phyloP scores from a whole-genome alignment of 2,888 invertebrate genomes.

The Tricholauxania praeusta region DNA sequence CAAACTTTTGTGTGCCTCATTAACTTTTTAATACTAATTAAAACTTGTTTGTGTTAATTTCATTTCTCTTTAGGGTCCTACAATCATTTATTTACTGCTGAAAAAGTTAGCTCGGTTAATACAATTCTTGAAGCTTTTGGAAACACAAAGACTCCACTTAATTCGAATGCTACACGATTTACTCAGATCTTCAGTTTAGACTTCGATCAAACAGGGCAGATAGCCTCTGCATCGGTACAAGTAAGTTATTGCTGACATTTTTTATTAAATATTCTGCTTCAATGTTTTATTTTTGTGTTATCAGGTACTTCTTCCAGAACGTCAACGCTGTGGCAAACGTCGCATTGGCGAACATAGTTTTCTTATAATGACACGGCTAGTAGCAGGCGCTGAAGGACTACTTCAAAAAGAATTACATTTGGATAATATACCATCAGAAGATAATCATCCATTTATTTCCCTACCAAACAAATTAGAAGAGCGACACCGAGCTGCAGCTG shows the following conservation, averaged over 20 bases:
- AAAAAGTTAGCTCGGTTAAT: constrained; percentile 86
- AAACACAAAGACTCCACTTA: constrained; percentile 86
- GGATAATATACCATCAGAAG: constrained; percentile 76
- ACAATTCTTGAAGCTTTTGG: constrained; percentile 91
- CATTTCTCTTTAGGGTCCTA: constrained; percentile 67
- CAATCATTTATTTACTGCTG: constrained; percentile 83
- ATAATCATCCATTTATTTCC: constrained; percentile 84
- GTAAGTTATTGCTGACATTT: constrained; percentile 57
- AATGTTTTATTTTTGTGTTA: neutral
- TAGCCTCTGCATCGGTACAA: constrained; percentile 91
- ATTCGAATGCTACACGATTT: constrained; percentile 89
- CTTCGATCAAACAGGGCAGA: constrained; percentile 92
- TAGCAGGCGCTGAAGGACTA: constrained; percentile 84
- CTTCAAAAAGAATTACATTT: constrained; percentile 86
- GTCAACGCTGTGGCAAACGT: constrained; percentile 75
- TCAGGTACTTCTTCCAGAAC: constrained; percentile 87
- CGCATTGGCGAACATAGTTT: constrained; percentile 71
- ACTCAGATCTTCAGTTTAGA: constrained; percentile 94
- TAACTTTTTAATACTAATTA: too few relatives aligned
- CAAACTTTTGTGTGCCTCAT: too few relatives aligned
- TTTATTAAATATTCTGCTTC: constrained; percentile 25
- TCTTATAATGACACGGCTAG: constrained; percentile 68
- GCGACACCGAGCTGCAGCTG: constrained; percentile 80
- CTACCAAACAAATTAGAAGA: constrained; percentile 85
- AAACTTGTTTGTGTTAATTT: constrained; percentile 13